A percentile compares a stretch with the other conserved stretches of the same genome.
phyloP scores from a whole-genome alignment of 2,113 vertebrate species.

The Triplophysa siluroides region DNA sequence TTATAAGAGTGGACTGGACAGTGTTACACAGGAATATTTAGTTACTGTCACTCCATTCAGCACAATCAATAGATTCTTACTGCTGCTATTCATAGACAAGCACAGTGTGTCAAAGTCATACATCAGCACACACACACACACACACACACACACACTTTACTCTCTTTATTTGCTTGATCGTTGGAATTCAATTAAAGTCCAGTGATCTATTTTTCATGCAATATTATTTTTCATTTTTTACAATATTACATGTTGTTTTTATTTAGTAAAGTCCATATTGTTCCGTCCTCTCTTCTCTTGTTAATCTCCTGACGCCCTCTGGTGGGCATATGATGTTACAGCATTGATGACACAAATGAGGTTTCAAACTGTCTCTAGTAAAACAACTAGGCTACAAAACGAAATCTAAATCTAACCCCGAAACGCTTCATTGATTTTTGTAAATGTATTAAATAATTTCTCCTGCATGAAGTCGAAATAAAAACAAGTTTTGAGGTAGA shows the following conservation, averaged over 20 bases:
- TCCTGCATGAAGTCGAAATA: background rate
- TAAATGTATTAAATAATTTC: too few species aligned
- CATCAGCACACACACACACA: background rate
- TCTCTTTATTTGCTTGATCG: background rate
- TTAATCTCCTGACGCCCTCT: conserved; percentile 24
- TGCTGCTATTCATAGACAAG: conserved; percentile 28
- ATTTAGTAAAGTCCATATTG: too few species aligned
- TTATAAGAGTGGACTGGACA: background rate
- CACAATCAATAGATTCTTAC: conserved; percentile 29
- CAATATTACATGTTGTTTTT: too few species aligned
- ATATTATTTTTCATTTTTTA: too few species aligned
- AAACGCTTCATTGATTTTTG: too few species aligned
- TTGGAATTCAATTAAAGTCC: too few species aligned
- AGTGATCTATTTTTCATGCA: background rate
- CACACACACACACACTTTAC: background rate
- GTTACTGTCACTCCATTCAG: conserved; percentile 29
- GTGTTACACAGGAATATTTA: conserved; percentile 35
- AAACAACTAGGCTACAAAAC: too few species aligned
- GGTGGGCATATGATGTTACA: conserved; percentile 10
- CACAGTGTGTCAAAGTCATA: background rate
- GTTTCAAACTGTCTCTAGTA: too few species aligned
- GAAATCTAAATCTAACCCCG: too few species aligned
- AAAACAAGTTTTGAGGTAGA: background rate
- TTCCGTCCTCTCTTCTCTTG: too few species aligned
- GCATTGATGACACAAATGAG: background rate